These are phyloP conservation scores for Phenganax subtilis DNA, from an alignment of 92 coral and sea anemone genomes.

Conservation along the genomic window DNA sequence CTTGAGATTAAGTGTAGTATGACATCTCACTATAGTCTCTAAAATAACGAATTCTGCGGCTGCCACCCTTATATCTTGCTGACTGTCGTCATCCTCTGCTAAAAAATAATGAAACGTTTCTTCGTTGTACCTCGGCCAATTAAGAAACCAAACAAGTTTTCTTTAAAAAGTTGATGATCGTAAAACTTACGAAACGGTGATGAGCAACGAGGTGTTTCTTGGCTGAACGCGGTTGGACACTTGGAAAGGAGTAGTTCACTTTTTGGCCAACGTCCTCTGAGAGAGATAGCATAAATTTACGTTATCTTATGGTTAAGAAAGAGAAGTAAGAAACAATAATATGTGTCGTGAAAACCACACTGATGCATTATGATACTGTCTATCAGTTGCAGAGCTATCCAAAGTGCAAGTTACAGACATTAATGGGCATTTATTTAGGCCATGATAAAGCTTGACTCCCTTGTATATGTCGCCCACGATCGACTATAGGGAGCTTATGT, in stretches of 20 bases:
- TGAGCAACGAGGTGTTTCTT: conserved; percentile 75
- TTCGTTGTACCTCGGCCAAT: not conserved
- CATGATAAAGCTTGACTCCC: no score
- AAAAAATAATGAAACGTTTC: not conserved
- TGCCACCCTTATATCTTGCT: conserved; percentile 58
- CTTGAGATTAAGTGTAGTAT: conserved; percentile 67
- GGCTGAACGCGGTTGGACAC: conserved; percentile 69
- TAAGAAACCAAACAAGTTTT: not conserved
- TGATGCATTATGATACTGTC: no score
- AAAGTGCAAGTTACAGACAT: no score
- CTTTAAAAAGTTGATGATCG: not conserved
- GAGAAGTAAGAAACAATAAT: not conserved
- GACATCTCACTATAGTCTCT: conserved; percentile 68
- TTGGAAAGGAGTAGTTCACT: conserved; percentile 58
- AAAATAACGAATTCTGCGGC: conserved; percentile 81
- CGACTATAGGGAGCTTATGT: no score
- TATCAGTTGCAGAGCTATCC: no score
- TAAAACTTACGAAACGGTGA: conserved; percentile 80
- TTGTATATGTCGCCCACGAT: no score
- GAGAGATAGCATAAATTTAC: not conserved
- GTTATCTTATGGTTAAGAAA: no score
- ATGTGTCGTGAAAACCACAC: not conserved
- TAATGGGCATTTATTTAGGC: no score
- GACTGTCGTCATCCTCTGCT: conserved; percentile 57
- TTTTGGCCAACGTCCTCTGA: conserved; percentile 43